These are phyloP conservation scores for Campoplex capitator DNA, from an alignment of 2,888 invertebrate genomes.

Conservation along the genomic window DNA sequence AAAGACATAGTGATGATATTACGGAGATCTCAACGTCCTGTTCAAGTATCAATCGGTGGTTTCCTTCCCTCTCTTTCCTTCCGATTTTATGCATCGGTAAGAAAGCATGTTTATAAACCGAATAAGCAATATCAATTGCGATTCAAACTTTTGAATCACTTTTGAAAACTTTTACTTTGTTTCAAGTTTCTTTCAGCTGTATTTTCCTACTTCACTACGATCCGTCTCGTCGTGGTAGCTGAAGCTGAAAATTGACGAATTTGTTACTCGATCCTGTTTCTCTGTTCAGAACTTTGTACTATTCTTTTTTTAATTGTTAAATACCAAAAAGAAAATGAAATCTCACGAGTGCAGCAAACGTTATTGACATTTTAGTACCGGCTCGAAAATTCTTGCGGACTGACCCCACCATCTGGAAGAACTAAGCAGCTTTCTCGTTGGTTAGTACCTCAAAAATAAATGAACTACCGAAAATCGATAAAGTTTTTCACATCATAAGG, in stretches of 20 bases:
- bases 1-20: conserved; percentile 47
- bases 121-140: not conserved
- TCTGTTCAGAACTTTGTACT: not conserved
- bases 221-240: conserved; percentile 17
- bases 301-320: not conserved
- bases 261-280: not conserved
- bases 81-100: conserved; percentile 52
- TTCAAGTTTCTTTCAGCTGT: conserved; percentile 50
- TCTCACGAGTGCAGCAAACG: not conserved
- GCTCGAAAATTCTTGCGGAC: not conserved
- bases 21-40: conserved; percentile 48
- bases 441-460: not conserved
- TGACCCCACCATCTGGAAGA: not conserved
- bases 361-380: not conserved
- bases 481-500: not conserved
- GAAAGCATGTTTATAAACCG: not conserved
- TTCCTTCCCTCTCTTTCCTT: conserved; percentile 56
- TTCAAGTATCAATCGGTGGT: conserved; percentile 51
- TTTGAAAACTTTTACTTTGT: not conserved
- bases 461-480: not conserved
- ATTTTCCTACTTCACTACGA: conserved; percentile 49
- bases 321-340: not conserved
- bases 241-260: not conserved
- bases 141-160: not conserved
- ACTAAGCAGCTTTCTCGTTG: not conserved